Evolutionary conservation across 2,888 invertebrate species (phyloP), one percentile per base, ranked within the genome.

Genomic region (Eutolmus rufibarbis): DNA sequence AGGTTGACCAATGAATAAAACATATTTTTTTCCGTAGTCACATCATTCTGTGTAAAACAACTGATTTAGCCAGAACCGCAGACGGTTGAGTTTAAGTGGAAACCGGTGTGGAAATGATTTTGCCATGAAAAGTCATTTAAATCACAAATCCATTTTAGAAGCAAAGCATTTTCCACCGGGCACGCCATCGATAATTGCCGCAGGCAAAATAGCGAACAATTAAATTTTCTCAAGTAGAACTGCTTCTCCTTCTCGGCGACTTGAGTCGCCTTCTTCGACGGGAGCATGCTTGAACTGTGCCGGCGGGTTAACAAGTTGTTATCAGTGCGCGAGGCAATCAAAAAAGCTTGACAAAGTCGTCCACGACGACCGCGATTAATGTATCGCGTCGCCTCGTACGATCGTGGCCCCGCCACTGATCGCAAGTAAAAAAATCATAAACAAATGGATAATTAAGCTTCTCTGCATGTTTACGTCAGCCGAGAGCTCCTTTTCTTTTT

Each of bases 231-330:
- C 66, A 66, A 66, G 66, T 66, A 66, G 19, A 66, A 66, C 66
- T 66, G 66, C 66, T 66, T 66, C 66, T 23, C 23, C 12, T 23
- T 28, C n/a, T 19, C 28, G 2, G 23, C 9, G 57, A 9, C 19
- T n/a, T 7, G 12, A 28, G 19, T 66, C 28, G 66, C 66, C 66
- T 66, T 66, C 66, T 66, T 23, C 23, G 0, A 66, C 12, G 23
- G 66, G 66, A 28, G 28, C 28, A 9, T 66, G 66, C 34, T 31
- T 76, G 76, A 76, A 76, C 76, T 76, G 76, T 76, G 34, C 34
- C 76, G 37, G 40, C 76, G 76, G 34, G 76, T 76, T 76, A 76
- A 76, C 76, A 76, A 76, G 76, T 76, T 40, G 40, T 76, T 76
- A 76, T 76, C 76, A 76, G 76, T 76, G 31, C 76, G 66, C 66